Base-by-base conservation (phyloP, 2,113 vertebrate species). In the Archocentrus centrarchus region DNA sequence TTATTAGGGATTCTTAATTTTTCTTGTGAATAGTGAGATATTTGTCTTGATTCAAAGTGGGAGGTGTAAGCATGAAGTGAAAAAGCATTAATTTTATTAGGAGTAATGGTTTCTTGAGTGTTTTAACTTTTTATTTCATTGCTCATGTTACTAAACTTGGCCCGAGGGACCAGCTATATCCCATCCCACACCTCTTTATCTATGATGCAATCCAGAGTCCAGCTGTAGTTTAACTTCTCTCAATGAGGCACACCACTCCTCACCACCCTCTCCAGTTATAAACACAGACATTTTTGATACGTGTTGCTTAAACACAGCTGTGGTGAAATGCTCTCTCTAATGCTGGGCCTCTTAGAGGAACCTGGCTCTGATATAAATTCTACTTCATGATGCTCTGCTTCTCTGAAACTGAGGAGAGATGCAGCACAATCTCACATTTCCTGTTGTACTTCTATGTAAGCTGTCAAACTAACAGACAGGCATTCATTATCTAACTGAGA, bases 231-330 rank as follows among this genome's bases (percentile, higher is more conserved):
- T 73, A 73, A 73, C 68, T 39, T 44, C 84, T 62, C 77, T 53
- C 55, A 30, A 32, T 15, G 55, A 66, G 27, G 77, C 58, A 59
- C 18, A 35, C 50, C 53, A 32, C 62, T 9, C 61, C 35, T 73
- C 75, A 58, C 27, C 53, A n/a, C 77, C 41, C 53, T 44, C 80
- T 77, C 27, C 20, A 27, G 17, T 75, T 44, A 66, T 79, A 86
- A 86, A 92, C 80, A 86, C 64, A 88, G 75, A 83, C 80, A 18
- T 82, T 64, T 87, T 80, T 85, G 55, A 77, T 77, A 17, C 0
- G 55, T 9, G 44, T 83, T 84, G 41, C 63, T 82, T 77, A 83
- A 91, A 92, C 85, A 88, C 91, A 91, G 86, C 86, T 91, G 91
- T 76, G 63, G 18, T 55, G 62, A 87, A 63, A 47, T 20, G 18